Base-by-base conservation (phyloP, 2,113 vertebrate species). In the Puffinus mauretanicus region DNA sequence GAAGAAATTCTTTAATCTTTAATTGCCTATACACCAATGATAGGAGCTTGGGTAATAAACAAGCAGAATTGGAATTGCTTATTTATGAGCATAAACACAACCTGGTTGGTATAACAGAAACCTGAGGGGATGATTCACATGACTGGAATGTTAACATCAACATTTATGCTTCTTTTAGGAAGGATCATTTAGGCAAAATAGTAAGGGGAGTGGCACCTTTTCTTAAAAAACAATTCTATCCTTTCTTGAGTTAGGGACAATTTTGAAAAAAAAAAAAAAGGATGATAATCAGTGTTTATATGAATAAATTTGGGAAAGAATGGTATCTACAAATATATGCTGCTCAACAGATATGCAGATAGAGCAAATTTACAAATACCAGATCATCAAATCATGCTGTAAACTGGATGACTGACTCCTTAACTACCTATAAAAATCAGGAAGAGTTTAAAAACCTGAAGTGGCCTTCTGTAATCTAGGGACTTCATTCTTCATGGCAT, bases 1-100 rank as follows among this genome's bases (percentile, higher is more conserved):
- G 76, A 95, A 92, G 67, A 93, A 94, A 95, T 93, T 96, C 88
- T 97, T 97, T 96, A 94, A 96, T 95, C 92, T 96, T 96, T 97
- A 96, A 96, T 96, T 96, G 93, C 66, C 32, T 92, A 66, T 86
- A 88, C 13, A 83, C 62, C 67, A 82, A 66, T 71, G 85, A 88
- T 70, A 95, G 79, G 82, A 92, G 79, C 79, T 93, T 90, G 88
- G 17, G 75, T 88, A 93, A 95, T 96, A 96, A 96, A 94, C 87
- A 93, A 94, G 62, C 38, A 72, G 90, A 97, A 94, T 70, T 95
- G 85, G 67, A 96, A 96, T 93, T 97, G 71, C 90, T 96, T 96
- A 95, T 96, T 97, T 96, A 97, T 95, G 92, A 94, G 90, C 84
- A 85, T 90, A 82, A 96, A 85, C 66, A 91, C 58, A 90, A 82